Evolutionary conservation across 2,888 invertebrate genomes (phyloP), one percentile per base, ranked within the genome.

Genomic region (Taphrorychus bicolor): DNA sequence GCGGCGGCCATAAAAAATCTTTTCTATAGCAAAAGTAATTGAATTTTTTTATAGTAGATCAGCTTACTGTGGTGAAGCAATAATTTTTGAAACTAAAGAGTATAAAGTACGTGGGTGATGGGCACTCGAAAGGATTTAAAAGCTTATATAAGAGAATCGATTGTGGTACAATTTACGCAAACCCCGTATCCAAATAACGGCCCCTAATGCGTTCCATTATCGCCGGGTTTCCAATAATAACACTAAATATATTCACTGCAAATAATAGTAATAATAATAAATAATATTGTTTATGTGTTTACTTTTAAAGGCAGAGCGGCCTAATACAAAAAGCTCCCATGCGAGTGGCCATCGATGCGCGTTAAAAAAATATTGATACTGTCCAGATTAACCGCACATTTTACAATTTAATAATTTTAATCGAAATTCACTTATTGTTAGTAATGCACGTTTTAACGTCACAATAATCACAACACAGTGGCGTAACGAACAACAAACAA

Each of bases 341-440:
- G n/a, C 51, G 60, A 66, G 45, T 54, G 32, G 42, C 48, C n/a
- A 56, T 60, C 57, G 51, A 41, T 14, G 66, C 17, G 66, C 17
- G 66, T 66, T 66, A 41, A 45, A 60, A 66, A 66, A 66, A 66
- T 66, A 66, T 66, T 66, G 60, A 54, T 61, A 56, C 61, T 66
- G 60, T 41, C 22, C 42, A 60, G 66, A 66, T 66, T 66, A 66
- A 61, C 61, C 49, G 48, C 61, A 24, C 54, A 23, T 66, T 66
- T 66, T 45, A 32, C 48, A 9, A 4, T 48, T 16, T 48, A 16
- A 48, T 17, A 18, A 45, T 11, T 17, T 48, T 4, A 9, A 48
- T 17, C 19, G 17, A 40, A 9, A 40, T 40, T 14, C 9, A 40
- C 40, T 1, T 40, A 1, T 19, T 5, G 48, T n/a, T n/a, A 3